Evolutionary conservation across 2,113 vertebrate species (phyloP), one percentile per base, ranked within the genome.

Genomic region (Pseudorasbora parva): DNA sequence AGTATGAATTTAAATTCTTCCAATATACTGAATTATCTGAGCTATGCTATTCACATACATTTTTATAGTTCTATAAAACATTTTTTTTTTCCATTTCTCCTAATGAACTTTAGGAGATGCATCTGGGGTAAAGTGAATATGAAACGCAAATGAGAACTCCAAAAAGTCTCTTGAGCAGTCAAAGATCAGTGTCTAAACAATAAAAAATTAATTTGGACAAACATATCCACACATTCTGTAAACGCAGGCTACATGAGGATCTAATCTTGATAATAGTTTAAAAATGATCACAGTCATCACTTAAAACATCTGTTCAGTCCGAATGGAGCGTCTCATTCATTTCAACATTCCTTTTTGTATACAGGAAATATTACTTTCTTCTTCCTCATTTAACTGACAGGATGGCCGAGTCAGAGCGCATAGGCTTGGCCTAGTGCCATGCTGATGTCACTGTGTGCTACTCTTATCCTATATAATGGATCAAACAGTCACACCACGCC

Each of bases 401-500:
- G 11, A n/a, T 15, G 37, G 27, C 33, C 8, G 1, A 60, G 9
- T 41, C 6, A 25, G 4, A 72, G 59, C 0, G 3, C n/a, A 47
- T 15, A 1, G 17, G n/a, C 37, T 60, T 75, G 81, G 71, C 25
- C 7, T 21, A 27, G 23, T 37, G 81, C 25, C 71, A 33, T 21
- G 17, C 56, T 49, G 23, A 59, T 62, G 72, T 45, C 37, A 64
- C 73, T 23, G 23, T 51, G 54, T 21, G 23, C 72, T 82, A 75
- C 21, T 43, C 62, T 71, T 30, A 83, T 78, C 82, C 72, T 71
- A 62, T 84, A 43, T 12, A 62, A 80, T 19, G 41, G 68, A 78
- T 74, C 47, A 80, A 78, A 83, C 43, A 78, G 76, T 78, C 37
- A 79, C 57, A 83, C 14, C 84, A 57, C 14, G 25, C 75, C 47